Evolutionary conservation across 2,797 vertebrate species (phyloP).

Genomic region (Danio tinwini): DNA sequence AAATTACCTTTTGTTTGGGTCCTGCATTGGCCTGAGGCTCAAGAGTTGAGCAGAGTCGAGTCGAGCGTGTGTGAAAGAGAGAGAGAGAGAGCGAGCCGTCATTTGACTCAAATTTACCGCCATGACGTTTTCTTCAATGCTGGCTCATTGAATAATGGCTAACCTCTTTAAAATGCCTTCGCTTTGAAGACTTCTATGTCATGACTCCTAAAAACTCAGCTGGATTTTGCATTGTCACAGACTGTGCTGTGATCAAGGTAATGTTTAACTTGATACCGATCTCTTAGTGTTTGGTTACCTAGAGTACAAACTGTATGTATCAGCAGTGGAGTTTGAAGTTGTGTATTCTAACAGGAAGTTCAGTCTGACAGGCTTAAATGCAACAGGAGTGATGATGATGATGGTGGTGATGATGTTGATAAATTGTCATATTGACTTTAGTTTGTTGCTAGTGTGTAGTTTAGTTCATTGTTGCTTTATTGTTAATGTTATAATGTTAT

Average conservation of each 20-base stretch:
- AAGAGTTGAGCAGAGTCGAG: conserved; percentile 15
- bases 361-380: background rate
- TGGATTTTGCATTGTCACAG: conserved; percentile 54
- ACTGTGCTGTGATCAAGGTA: conserved; percentile 71
- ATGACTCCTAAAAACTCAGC: background rate
- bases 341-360: conserved; percentile 9
- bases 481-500: too few species aligned
- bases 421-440: background rate
- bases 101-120: conserved; percentile 45
- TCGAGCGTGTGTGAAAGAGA: background rate
- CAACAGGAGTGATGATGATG: background rate
- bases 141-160: conserved; percentile 26
- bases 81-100: conserved; percentile 61
- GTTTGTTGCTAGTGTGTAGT: background rate
- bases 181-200: too few species aligned
- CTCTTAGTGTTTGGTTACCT: background rate
- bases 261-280: conserved; percentile 17
- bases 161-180: conserved; percentile 16
- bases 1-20: conserved; percentile 72
- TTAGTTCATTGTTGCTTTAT: too few species aligned
- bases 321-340: background rate
- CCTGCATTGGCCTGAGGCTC: conserved; percentile 49
- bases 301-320: background rate
- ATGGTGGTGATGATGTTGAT: too few species aligned
- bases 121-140: conserved; percentile 34